Conservation (phyloP, 1,140 invertebrate genomes). For the Drosophila tsacasi region DNA sequence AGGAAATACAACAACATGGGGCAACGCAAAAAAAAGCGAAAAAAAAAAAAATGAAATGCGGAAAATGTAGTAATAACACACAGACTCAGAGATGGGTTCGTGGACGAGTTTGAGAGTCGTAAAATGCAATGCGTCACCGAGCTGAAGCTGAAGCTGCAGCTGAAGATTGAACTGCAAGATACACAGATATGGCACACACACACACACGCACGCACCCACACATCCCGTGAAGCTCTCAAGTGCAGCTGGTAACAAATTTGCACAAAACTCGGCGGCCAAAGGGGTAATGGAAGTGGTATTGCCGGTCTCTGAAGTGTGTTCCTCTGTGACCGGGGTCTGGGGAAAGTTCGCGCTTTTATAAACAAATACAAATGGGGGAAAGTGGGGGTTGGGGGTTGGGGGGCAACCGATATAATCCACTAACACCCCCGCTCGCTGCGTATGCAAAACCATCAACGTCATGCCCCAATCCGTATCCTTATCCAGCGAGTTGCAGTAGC, state of each 20-base stretch:
- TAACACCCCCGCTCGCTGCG: constrained; percentile 10
- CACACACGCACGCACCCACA: background rate
- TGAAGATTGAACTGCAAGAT: constrained; percentile 52
- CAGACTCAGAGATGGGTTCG: constrained; percentile 5
- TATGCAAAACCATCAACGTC: constrained; percentile 50
- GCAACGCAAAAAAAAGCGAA: background rate
- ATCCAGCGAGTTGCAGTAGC: constrained; percentile 33
- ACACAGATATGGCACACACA: too few species aligned
- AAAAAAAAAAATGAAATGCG: constrained; percentile 14
- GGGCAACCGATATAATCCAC: constrained; percentile 31
- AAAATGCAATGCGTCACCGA: constrained; percentile 59
- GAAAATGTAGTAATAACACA: constrained; percentile 37
- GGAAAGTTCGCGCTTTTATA: constrained; percentile 74
- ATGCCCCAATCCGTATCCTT: constrained; percentile 26
- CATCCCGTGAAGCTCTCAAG: constrained; percentile 44
- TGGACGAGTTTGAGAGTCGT: constrained; percentile 49
- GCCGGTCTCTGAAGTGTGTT: background rate
- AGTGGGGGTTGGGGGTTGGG: background rate
- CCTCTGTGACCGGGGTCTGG: background rate
- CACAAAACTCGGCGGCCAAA: constrained; percentile 25
- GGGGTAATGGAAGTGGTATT: background rate
- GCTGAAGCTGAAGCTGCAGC: constrained; percentile 17
- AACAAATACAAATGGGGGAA: constrained; percentile 73
- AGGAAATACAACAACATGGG: constrained; percentile 16
- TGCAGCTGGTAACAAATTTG: constrained; percentile 72